These are phyloP conservation scores for Hyles vespertilio DNA, from an alignment of 1,140 invertebrate genomes.

Conservation along the genomic window DNA sequence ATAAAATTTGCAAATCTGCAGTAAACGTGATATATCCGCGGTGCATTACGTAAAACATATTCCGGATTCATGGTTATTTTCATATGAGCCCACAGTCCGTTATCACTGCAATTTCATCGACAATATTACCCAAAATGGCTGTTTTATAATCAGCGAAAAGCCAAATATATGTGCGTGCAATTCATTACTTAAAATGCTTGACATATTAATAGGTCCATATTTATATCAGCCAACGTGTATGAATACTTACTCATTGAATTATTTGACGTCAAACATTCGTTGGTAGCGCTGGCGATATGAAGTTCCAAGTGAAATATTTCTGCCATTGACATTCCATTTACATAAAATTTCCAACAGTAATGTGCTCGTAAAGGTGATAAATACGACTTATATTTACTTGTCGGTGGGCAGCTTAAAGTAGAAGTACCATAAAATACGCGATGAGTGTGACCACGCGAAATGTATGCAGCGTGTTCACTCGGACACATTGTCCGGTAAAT, in stretches of 20 bases:
- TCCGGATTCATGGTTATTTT: constrained; percentile 25
- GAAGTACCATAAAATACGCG: too few species aligned
- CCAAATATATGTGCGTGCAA: constrained; percentile 24
- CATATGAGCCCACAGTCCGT: constrained; percentile 26
- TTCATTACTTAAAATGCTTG: constrained; percentile 26
- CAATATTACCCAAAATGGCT: constrained; percentile 34
- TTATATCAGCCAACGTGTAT: neutral
- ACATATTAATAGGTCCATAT: constrained; percentile 17
- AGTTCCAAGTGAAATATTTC: neutral
- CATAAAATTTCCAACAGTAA: neutral
- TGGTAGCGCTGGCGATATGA: neutral
- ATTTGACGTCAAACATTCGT: constrained; percentile 2
- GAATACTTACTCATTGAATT: constrained; percentile 8
- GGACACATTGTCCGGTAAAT: too few species aligned
- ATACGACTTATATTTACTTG: neutral
- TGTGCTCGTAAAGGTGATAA: constrained; percentile 2
- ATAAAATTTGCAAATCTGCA: too few species aligned
- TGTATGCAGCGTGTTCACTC: too few species aligned
- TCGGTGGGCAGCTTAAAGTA: neutral
- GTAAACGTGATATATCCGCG: too few species aligned
- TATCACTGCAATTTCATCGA: constrained; percentile 40
- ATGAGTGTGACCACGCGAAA: too few species aligned
- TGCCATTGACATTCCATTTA: constrained; percentile 9
- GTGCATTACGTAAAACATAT: constrained; percentile 1
- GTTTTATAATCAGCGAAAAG: constrained; percentile 32